Conservation (phyloP, 2,888 invertebrate genomes). For the Cremastinae sp. region DNA sequence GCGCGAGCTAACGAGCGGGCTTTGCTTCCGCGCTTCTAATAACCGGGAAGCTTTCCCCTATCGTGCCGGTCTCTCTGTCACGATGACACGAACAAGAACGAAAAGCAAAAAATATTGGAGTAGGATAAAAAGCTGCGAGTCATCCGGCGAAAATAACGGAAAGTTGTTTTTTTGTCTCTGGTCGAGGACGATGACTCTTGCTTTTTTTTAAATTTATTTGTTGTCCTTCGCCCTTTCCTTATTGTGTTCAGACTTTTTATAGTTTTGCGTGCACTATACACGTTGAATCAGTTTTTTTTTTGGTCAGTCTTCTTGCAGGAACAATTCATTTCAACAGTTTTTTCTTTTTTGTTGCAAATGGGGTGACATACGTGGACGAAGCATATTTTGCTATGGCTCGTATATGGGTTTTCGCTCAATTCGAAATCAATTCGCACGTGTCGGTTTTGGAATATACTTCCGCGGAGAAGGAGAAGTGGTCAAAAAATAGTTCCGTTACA, state of each 20-base stretch:
- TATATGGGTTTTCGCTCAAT: constrained; percentile 29
- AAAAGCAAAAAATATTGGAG: background rate
- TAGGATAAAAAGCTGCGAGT: background rate
- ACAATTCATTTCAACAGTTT: background rate
- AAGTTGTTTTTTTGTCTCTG: too few relatives aligned
- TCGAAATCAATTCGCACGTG: constrained; percentile 10
- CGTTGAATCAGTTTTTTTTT: constrained; percentile 5
- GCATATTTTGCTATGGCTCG: background rate
- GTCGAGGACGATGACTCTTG: too few relatives aligned
- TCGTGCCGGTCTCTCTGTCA: too few relatives aligned
- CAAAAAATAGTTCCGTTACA: constrained; percentile 40
- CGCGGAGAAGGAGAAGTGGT: background rate
- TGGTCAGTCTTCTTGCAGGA: background rate
- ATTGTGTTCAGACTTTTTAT: too few relatives aligned
- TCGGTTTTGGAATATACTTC: background rate
- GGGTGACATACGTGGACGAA: background rate
- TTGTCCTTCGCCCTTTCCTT: too few relatives aligned
- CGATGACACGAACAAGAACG: too few relatives aligned
- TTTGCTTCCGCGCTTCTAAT: background rate
- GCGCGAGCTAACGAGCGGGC: constrained; percentile 5
- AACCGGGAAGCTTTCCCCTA: background rate
- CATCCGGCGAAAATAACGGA: background rate
- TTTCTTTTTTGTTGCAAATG: background rate
- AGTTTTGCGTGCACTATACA: background rate
- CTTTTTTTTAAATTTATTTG: too few relatives aligned